Base-by-base conservation (phyloP, 2,888 invertebrate species). In the Amorpha juglandis region DNA sequence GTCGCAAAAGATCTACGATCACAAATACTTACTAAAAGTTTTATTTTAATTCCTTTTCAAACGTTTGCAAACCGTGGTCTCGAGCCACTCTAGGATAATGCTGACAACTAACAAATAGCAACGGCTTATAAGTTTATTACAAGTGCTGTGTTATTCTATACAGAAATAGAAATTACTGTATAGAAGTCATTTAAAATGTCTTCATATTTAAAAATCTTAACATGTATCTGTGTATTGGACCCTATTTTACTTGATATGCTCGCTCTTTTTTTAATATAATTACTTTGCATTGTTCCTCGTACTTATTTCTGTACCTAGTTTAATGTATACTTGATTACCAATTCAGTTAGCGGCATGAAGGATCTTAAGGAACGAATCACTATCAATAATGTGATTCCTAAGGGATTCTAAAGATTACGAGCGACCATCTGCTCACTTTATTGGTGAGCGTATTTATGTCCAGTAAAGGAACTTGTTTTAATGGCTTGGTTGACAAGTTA, bases 1-100 rank as follows among this genome's bases (percentile, higher is more conserved):
- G 12, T 58, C 12, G 38, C 19, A 58, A 42, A 58, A 58, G 19
- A 19, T 42, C 67, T 68, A 68, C 67, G 35, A 50, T 66, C 66
- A 65, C 70, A 48, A 52, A 65, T 64, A 63, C 62, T 63, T 64
- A 63, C 62, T 63, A 64, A 66, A 66, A 50, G 58, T 58, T 58
- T 67, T 69, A 55, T 38, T 55, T 58, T 42, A 58, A 58, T 58
- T 42, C 42, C 58, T 42, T 38, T 58, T 38, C 12, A 42, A 58
- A 58, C 58, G 11, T 9, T 50, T 33, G 19, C 50, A 19, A 50
- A 14, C n/a, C 35, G 35, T 35, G 35, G 42, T 42, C 58, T 52
- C 52, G 52, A 52, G 27, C 27, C 16, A 16, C 19, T 42, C 58
- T 42, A 58, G 38, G 58, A 58, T 38, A 58, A 58, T 42, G 58